phyloP scores from a whole-genome alignment of 2,797 vertebrate genomes.

The Varecia variegata region DNA sequence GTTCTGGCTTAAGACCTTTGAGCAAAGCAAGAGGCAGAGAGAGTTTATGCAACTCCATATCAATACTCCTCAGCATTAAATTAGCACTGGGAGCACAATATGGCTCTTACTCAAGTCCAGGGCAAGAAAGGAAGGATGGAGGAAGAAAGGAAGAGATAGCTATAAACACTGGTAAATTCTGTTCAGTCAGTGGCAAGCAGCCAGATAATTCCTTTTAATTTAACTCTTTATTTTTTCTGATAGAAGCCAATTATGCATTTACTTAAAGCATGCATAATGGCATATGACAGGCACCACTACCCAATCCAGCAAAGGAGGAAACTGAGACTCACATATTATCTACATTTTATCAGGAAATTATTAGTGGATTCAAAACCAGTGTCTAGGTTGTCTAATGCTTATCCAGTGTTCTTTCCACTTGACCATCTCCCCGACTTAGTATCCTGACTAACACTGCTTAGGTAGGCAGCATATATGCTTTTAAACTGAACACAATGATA shows the following conservation, averaged over 20 bases:
- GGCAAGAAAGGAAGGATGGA: slow-evolving; percentile 22
- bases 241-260: slow-evolving; percentile 54
- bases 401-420: neutral
- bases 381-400: neutral
- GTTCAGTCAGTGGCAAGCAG: slow-evolving; percentile 41
- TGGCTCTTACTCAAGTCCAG: slow-evolving; percentile 61
- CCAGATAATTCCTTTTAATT: slow-evolving; percentile 57
- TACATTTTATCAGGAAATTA: neutral
- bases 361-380: neutral
- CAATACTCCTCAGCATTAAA: slow-evolving; percentile 51
- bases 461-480: neutral
- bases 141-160: slow-evolving; percentile 34
- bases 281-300: neutral
- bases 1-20: slow-evolving; percentile 7
- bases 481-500: neutral
- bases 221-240: slow-evolving; percentile 58
- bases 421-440: neutral
- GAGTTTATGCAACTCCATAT: slow-evolving; percentile 31
- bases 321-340: neutral
- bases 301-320: neutral
- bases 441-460: neutral
- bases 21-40: neutral
- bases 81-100: slow-evolving; percentile 52
- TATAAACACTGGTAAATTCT: slow-evolving; percentile 59
- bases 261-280: neutral